Percentiles rank a stretch among this genome's conserved stretches.
Evolutionary conservation across 2,113 vertebrate genomes (phyloP).

Genomic region (Misgurnus anguillicaudatus): DNA sequence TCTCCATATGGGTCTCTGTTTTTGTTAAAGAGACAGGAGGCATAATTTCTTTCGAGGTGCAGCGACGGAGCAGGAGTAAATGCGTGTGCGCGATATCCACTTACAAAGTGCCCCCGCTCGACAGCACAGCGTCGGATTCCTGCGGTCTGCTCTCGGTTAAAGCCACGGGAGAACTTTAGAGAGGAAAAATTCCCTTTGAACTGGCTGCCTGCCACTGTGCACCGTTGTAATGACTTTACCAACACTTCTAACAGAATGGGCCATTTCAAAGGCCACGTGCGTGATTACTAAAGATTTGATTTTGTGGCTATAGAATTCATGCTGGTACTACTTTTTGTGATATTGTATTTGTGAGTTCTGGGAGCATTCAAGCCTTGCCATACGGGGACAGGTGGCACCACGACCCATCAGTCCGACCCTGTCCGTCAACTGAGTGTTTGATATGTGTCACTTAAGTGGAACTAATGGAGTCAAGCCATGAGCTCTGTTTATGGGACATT

Average conservation of each 20-base stretch:
- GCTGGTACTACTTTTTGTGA: not conserved
- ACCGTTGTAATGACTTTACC: conserved; percentile 72
- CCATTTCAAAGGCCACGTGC: conserved; percentile 48
- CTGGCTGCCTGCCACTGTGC: conserved; percentile 71
- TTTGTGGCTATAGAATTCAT: not conserved
- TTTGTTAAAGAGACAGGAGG: conserved; percentile 59
- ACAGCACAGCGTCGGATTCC: conserved; percentile 69
- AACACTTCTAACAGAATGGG: conserved; percentile 59
- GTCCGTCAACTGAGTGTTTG: conserved; percentile 51
- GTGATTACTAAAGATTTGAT: conserved; percentile 25
- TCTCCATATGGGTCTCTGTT: conserved; percentile 63
- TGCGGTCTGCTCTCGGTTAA: conserved; percentile 69
- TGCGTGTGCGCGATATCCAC: conserved; percentile 59
- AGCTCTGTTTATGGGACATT: conserved; percentile 58
- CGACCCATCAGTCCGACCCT: conserved; percentile 51
- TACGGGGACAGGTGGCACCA: conserved; percentile 19
- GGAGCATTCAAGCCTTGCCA: conserved; percentile 20
- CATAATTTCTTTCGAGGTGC: conserved; percentile 66
- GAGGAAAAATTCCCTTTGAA: conserved; percentile 73
- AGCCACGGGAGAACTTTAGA: conserved; percentile 68
- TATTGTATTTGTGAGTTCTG: conserved; percentile 18
- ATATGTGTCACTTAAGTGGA: conserved; percentile 63
- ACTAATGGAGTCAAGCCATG: conserved; percentile 69
- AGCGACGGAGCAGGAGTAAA: conserved; percentile 41
- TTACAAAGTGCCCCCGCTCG: conserved; percentile 67